Percentiles rank a stretch among this genome's conserved stretches.
Conservation (phyloP, 1,140 invertebrate genomes). For the Agrypnia vestita region DNA sequence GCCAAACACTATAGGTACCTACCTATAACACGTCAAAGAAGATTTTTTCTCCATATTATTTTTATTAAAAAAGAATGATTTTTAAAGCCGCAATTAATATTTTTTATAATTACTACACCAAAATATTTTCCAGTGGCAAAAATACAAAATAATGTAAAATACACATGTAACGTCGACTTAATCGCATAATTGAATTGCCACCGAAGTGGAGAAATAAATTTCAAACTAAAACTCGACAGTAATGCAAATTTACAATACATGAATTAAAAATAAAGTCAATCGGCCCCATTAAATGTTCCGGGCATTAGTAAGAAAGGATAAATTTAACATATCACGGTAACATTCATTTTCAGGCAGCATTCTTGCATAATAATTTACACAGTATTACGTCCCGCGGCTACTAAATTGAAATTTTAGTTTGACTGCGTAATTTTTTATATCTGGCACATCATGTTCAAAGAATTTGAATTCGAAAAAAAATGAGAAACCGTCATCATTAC, state of each 20-base stretch:
- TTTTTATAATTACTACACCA: no score
- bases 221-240: not conserved
- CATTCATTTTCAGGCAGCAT: conserved; percentile 30
- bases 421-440: conserved; percentile 16
- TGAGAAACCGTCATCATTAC: not conserved
- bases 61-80: no score
- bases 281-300: not conserved
- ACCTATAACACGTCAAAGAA: no score
- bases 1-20: no score
- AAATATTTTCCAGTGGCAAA: no score
- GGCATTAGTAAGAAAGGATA: not conserved
- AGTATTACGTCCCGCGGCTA: conserved; percentile 15
- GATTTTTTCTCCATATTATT: no score
- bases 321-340: not conserved
- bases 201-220: conserved; percentile 4
- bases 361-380: conserved; percentile 34
- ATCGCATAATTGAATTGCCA: not conserved
- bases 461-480: conserved; percentile 7
- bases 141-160: not conserved
- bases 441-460: conserved; percentile 8
- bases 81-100: no score
- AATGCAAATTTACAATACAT: not conserved
- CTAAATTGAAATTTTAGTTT: conserved; percentile 38
- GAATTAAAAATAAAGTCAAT: not conserved
- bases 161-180: not conserved